These are phyloP conservation scores for Calidris pygmaea DNA, from an alignment of 2,113 vertebrate species.

Conservation along the genomic window DNA sequence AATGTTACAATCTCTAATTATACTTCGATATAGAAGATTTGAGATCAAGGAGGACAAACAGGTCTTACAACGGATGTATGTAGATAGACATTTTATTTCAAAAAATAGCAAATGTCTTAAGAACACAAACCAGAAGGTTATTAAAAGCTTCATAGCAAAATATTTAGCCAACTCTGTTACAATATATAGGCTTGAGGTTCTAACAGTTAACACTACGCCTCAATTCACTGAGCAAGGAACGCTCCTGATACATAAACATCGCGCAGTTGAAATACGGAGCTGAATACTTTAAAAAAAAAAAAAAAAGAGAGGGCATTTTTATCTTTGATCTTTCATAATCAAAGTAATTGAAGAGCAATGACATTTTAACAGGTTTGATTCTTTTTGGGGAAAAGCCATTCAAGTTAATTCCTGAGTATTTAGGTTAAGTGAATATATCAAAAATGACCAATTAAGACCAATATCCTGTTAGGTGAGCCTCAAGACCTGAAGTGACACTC, in stretches of 20 bases:
- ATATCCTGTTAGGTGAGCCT: neutral
- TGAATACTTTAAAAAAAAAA: neutral
- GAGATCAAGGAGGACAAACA: neutral
- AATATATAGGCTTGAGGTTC: slow-evolving; percentile 71
- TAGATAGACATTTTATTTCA: slow-evolving; percentile 65
- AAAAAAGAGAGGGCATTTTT: neutral
- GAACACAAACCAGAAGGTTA: slow-evolving; percentile 74
- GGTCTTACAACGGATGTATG: neutral
- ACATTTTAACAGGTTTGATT: slow-evolving; percentile 37
- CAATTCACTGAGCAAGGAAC: slow-evolving; percentile 41
- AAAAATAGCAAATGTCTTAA: slow-evolving; percentile 74
- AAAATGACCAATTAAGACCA: neutral
- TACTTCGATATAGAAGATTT: neutral
- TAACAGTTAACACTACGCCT: slow-evolving; percentile 62
- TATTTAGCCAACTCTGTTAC: slow-evolving; percentile 71
- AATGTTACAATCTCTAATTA: neutral
- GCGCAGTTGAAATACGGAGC: neutral
- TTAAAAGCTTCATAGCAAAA: slow-evolving; percentile 80
- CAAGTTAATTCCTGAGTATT: slow-evolving; percentile 77
- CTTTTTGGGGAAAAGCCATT: slow-evolving; percentile 44
- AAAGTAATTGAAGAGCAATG: neutral
- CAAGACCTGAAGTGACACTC: neutral
- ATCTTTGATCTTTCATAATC: neutral
- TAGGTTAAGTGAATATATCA: slow-evolving; percentile 27
- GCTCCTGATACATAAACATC: slow-evolving; percentile 14